Evolutionary conservation across 2,797 vertebrate genomes (phyloP).

Genomic region (Lemur catta): DNA sequence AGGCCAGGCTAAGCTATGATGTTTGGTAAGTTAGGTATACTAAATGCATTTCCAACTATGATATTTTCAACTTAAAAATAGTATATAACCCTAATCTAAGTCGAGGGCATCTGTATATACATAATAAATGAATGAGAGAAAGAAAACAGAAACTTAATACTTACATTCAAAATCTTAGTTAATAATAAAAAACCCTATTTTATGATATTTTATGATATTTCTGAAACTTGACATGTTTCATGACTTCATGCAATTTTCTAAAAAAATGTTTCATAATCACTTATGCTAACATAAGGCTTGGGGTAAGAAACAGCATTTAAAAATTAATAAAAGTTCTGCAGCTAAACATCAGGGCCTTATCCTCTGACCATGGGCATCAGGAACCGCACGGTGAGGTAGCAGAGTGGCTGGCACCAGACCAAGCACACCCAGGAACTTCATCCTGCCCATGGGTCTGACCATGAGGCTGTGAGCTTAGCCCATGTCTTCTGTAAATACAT

Average conservation of each 20-base stretch:
- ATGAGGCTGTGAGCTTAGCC: too few species aligned
- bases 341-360: background rate
- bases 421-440: background rate
- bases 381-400: background rate
- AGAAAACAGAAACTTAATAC: background rate
- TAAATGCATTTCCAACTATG: background rate
- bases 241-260: background rate
- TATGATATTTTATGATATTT: background rate
- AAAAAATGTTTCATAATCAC: background rate
- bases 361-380: too few species aligned
- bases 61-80: background rate
- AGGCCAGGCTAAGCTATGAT: background rate
- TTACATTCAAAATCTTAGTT: background rate
- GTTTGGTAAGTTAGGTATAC: background rate
- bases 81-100: background rate
- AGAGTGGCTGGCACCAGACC: too few species aligned
- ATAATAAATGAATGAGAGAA: background rate
- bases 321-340: background rate
- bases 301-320: background rate
- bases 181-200: background rate
- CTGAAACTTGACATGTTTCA: background rate
- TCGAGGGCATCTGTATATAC: background rate
- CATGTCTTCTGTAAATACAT: background rate
- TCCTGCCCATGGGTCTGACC: fast-evolving
- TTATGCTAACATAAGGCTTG: background rate